phyloP scores from a whole-genome alignment of 2,113 vertebrate genomes.

The Entelurus aequoreus region DNA sequence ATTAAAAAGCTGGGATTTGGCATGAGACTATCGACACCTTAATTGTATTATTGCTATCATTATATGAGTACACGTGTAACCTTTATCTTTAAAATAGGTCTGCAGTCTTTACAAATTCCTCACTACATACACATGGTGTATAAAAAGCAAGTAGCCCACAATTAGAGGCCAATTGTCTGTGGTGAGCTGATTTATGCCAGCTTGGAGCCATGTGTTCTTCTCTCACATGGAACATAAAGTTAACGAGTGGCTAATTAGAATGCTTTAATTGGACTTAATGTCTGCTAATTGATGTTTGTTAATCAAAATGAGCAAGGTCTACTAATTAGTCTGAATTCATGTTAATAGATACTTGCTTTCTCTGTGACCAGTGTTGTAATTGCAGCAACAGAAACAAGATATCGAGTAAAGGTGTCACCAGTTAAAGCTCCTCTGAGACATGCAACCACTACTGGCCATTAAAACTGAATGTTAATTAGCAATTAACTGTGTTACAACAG shows the following conservation, averaged over 20 bases:
- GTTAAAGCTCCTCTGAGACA: conserved; percentile 76
- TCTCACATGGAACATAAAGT: conserved; percentile 74
- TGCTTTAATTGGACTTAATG: conserved; percentile 85
- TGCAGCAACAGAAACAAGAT: conserved; percentile 45
- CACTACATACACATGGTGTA: neutral
- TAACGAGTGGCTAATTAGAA: conserved; percentile 83
- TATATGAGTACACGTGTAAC: neutral
- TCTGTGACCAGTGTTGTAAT: conserved; percentile 65
- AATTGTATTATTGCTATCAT: neutral
- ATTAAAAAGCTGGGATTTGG: too few relatives aligned
- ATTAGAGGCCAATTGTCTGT: conserved; percentile 53
- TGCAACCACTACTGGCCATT: conserved; percentile 60
- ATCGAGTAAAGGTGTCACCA: conserved; percentile 65
- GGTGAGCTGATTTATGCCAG: conserved; percentile 78
- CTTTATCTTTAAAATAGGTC: neutral
- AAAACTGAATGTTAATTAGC: conserved; percentile 87
- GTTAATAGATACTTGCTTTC: conserved; percentile 35
- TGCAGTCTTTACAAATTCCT: neutral
- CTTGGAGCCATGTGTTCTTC: conserved; percentile 71
- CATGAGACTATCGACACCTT: neutral
- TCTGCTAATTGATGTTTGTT: conserved; percentile 83
- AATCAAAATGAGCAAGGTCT: conserved; percentile 41
- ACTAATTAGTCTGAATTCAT: conserved; percentile 47
- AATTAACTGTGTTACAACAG: conserved; percentile 41
- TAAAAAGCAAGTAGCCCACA: neutral